Base-by-base conservation (phyloP, 2,888 invertebrate species). In the Yponomeuta malinellus region DNA sequence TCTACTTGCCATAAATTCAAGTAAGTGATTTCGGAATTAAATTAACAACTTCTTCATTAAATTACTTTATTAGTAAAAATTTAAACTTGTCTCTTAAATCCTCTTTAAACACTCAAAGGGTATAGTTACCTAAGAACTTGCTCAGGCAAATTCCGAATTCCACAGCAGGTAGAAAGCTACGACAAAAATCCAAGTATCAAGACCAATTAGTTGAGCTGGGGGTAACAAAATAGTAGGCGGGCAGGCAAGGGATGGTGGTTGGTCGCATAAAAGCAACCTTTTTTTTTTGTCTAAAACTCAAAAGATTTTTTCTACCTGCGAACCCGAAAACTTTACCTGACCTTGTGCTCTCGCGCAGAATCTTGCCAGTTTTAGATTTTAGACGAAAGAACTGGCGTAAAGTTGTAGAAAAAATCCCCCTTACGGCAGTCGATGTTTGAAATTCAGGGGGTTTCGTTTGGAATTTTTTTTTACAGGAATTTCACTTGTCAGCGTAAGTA, bases 261-360 rank as follows among this genome's bases (percentile, higher is more conserved):
- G 87, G 83, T 90, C 87, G 88, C 89, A 88, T 86, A 88, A 86
- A 84, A 83, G 81, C 78, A 78, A 81, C 85, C 87, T 84, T 88
- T 90, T 91, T 91, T 87, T 82, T 72, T 73, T 23, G 23, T 23
- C 80, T 80, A 83, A 84, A 84, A 83, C 81, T 83, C 83, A 76
- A 83, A 78, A 84, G 78, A 84, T 91, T 91, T 90, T 90, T 91
- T 90, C 89, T 91, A 91, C 91, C 91, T 91, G 91, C 88, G 83
- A 89, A 87, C 89, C 88, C 78, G 78, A 82, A 85, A 80, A 77
- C 77, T 82, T 85, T 91, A 90, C 90, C 90, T 90, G 91, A 72
- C 72, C 73, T 73, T 75, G 75, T 81, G 86, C 84, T 75, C 77
- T 72, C 78, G 86, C 91, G 91, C 90, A 90, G 90, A 89, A 81